Conservation (phyloP, 1,140 invertebrate genomes). For the Chelonus insularis region DNA sequence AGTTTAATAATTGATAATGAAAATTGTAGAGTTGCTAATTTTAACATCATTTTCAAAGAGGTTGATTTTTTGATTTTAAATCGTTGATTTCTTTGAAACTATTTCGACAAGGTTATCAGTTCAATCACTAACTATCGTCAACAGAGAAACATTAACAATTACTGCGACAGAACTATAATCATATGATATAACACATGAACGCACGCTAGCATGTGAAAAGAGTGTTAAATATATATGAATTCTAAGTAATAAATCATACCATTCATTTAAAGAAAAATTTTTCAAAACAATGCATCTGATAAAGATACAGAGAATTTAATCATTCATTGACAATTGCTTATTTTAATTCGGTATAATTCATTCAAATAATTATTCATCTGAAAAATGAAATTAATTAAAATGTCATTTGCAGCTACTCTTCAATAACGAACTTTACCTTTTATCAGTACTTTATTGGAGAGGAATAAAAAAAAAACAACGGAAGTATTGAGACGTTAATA, state of each 20-base stretch:
- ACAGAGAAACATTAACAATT: neutral
- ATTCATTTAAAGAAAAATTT: no score
- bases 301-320: no score
- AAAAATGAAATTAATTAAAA: constrained; percentile 3
- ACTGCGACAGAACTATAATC: neutral
- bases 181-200: neutral
- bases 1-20: no score
- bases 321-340: no score
- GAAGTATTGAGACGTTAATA: neutral
- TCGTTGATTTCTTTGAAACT: neutral
- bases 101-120: constrained; percentile 1
- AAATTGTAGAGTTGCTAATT: no score
- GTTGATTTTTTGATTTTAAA: no score
- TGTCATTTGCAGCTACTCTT: neutral
- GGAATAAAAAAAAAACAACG: neutral
- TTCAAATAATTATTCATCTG: constrained; percentile 7
- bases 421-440: neutral
- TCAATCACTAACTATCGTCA: neutral
- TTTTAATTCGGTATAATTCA: no score
- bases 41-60: no score
- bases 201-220: neutral
- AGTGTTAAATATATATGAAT: neutral
- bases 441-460: neutral
- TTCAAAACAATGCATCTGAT: no score
- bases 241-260: neutral